Evolutionary conservation across 2,113 vertebrate species (phyloP), one percentile per base, ranked within the genome.

Genomic region (Promerops cafer): DNA sequence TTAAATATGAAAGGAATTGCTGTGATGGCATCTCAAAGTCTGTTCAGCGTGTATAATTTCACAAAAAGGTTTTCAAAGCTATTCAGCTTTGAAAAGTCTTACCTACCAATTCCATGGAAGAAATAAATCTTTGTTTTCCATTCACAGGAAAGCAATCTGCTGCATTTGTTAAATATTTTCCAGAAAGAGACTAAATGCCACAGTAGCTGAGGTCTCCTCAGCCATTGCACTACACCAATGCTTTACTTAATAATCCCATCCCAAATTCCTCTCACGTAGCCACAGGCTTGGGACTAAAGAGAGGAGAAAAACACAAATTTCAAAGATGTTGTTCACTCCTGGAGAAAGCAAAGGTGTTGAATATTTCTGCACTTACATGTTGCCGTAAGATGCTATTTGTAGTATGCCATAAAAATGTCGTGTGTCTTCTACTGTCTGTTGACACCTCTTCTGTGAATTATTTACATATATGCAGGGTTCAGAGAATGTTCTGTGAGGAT

Each of bases 91-190:
- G 50, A 61, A 57, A 84, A 8, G 11, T 76, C 40, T 74, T 80
- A 54, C 17, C 30, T 60, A 14, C 47, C 19, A 45, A 27, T 68
- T 80, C 47, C 14, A n/a, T 5, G 26, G 75, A 74, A 74, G 30
- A 80, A 71, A 74, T 30, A 78, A 77, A 63, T 80, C 53, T 93
- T 79, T 88, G 52, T 40, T 92, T 96, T 72, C 63, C 8, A 6
- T 42, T 88, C 19, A 24, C 23, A 66, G 77, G 64, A 65, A 83
- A 68, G 19, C 15, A 45, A 63, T 78, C 27, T 64, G 52, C 50
- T 93, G 39, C 20, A 28, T 75, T 94, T 90, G n/a, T 83, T 56
- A 90, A 66, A 56, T 88, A 31, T 83, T 96, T 84, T 93, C 42
- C 84, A 83, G 56, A 61, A 80, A 80, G 39, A 63, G 59, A 83